phyloP scores from a whole-genome alignment of 2,797 vertebrate genomes.

The Enteromius thamalakanensis region DNA sequence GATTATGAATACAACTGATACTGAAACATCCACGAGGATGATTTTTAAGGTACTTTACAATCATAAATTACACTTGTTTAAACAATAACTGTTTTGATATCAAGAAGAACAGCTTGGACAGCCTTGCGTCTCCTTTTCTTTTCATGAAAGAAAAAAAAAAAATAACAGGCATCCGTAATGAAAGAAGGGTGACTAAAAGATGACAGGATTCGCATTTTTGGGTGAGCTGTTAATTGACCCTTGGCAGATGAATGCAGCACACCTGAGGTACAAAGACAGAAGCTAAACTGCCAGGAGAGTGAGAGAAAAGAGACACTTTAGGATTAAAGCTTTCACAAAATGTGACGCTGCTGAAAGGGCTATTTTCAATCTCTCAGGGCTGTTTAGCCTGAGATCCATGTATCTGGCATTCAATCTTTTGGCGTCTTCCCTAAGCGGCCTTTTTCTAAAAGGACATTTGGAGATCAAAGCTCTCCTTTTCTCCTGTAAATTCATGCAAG shows the following conservation, averaged over 20 bases:
- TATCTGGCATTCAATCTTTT: conserved; percentile 51
- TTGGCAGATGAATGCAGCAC: conserved; percentile 42
- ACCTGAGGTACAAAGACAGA: conserved; percentile 34
- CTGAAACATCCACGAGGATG: background rate
- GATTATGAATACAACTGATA: background rate
- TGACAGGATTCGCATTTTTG: conserved; percentile 20
- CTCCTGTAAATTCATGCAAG: conserved; percentile 31
- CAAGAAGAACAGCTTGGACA: background rate
- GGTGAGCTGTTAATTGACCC: conserved; percentile 33
- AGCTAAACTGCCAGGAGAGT: conserved; percentile 36
- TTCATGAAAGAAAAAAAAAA: background rate
- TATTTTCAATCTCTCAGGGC: conserved; percentile 42
- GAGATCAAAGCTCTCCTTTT: conserved; percentile 43
- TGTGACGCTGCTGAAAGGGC: conserved; percentile 53
- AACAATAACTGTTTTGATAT: background rate
- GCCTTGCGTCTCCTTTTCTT: background rate
- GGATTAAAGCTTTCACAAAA: conserved; percentile 52
- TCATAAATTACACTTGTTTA: background rate
- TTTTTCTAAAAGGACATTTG: conserved; percentile 48
- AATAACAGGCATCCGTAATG: background rate
- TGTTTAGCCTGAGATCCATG: conserved; percentile 20
- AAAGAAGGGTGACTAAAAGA: conserved; percentile 8
- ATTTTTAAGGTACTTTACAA: background rate
- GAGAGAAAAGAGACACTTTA: conserved; percentile 26
- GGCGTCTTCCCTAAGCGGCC: conserved; percentile 19